A percentile compares a stretch with the other conserved stretches of the same genome.
phyloP scores from a whole-genome alignment of 2,888 invertebrate species.

The Gasteruption jaculator region DNA sequence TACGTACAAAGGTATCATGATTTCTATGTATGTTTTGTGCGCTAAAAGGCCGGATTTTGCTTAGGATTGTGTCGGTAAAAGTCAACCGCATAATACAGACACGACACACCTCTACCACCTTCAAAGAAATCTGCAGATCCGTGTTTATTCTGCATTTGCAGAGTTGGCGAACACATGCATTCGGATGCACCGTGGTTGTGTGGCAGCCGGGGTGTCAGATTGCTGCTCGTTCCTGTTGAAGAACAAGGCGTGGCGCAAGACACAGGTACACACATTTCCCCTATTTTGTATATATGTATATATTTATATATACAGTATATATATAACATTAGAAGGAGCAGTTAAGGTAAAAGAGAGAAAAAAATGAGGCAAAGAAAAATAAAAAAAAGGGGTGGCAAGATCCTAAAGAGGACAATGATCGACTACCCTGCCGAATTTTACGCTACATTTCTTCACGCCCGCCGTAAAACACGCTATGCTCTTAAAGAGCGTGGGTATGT shows the following conservation, averaged over 20 bases:
- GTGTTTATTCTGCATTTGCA: background rate
- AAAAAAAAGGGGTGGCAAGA: constrained; percentile 9
- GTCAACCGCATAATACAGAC: no score
- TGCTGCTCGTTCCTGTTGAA: constrained; percentile 20
- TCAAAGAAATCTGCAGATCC: background rate
- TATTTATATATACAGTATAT: no score
- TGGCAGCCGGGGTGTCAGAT: constrained; percentile 23
- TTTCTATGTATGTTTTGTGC: no score
- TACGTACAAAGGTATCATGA: no score
- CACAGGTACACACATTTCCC: constrained; percentile 18
- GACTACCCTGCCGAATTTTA: constrained; percentile 28
- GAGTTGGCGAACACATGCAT: constrained; percentile 15
- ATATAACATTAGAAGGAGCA: constrained; percentile 4
- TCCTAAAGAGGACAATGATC: constrained; percentile 25
- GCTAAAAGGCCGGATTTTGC: no score
- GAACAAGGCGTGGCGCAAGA: constrained; percentile 25
- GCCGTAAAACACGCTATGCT: no score
- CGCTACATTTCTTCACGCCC: constrained; percentile 24
- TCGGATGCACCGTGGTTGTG: no score
- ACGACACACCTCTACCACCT: background rate
- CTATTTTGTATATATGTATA: constrained; percentile 5
- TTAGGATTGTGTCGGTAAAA: no score
- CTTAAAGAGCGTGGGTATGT: no score
- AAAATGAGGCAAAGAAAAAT: background rate
- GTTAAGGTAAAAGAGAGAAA: constrained; percentile 1